phyloP scores from a whole-genome alignment of 2,797 vertebrate genomes.

The Fundulus diaphanus region DNA sequence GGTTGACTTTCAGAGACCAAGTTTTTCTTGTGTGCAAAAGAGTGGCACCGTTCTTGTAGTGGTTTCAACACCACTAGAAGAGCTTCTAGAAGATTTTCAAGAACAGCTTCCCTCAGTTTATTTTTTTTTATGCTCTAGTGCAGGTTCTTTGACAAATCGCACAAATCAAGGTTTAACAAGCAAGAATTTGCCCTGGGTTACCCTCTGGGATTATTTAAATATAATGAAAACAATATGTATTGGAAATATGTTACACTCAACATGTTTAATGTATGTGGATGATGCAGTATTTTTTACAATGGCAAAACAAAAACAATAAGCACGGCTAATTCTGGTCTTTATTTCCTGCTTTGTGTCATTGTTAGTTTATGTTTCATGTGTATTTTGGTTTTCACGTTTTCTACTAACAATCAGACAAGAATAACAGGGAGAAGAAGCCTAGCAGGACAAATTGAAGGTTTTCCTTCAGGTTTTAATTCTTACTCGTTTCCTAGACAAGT shows the following conservation, averaged over 20 bases:
- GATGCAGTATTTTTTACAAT: no score
- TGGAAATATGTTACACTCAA: no score
- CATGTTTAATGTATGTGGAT: no score
- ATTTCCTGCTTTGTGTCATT: no score
- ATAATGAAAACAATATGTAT: no score
- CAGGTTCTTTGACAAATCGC: not conserved
- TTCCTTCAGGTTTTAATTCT: not conserved
- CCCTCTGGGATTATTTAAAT: not conserved
- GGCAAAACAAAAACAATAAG: no score
- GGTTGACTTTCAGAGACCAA: not conserved
- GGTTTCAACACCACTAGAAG: not conserved
- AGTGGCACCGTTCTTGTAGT: no score
- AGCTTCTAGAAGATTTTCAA: not conserved
- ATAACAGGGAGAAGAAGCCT: not conserved
- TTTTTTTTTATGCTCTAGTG: not conserved
- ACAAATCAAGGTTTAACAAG: not conserved
- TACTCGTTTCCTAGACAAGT: not conserved
- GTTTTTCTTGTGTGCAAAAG: not conserved
- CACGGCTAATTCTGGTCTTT: no score
- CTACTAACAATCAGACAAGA: no score
- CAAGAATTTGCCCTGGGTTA: not conserved
- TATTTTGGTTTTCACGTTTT: no score
- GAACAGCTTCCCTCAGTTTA: not conserved
- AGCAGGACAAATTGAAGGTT: not conserved
- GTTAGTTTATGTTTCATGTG: not conserved